Conservation (phyloP, 2,888 invertebrate genomes). For the Trissolcus brochymenae region DNA sequence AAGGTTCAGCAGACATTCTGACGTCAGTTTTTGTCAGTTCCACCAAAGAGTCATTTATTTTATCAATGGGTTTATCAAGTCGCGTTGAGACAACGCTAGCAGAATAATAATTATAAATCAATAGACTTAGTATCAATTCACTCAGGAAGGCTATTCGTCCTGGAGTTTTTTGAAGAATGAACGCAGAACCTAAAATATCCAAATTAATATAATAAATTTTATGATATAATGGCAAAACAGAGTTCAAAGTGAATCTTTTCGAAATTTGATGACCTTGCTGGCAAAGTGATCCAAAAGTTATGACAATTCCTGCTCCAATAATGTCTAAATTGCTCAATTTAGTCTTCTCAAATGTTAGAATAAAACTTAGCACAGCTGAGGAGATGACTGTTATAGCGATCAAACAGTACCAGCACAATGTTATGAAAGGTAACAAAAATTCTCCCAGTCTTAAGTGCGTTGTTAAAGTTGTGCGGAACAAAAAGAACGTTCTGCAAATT, state of each 20-base stretch:
- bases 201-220: too few relatives aligned
- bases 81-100: slow-evolving; percentile 70
- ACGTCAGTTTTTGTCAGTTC: slow-evolving; percentile 63
- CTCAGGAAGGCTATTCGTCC: slow-evolving; percentile 66
- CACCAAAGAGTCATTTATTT: slow-evolving; percentile 70
- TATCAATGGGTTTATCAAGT: slow-evolving; percentile 67
- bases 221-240: too few relatives aligned
- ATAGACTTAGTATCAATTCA: slow-evolving; percentile 65
- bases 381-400: slow-evolving; percentile 44
- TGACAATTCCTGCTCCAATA: slow-evolving; percentile 55
- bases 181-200: too few relatives aligned
- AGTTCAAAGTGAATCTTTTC: too few relatives aligned
- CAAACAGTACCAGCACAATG: slow-evolving; percentile 62
- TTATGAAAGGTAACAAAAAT: slow-evolving; percentile 62
- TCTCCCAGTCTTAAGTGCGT: slow-evolving; percentile 59
- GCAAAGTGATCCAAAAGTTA: slow-evolving; percentile 62
- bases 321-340: slow-evolving; percentile 44
- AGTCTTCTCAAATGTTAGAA: slow-evolving; percentile 59
- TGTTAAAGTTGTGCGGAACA: slow-evolving; percentile 63
- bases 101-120: slow-evolving; percentile 70
- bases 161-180: slow-evolving; percentile 45
- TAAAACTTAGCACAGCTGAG: slow-evolving; percentile 52
- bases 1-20: slow-evolving; percentile 65
- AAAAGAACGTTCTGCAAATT: slow-evolving; percentile 63
- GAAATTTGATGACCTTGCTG: slow-evolving; percentile 62